Percentiles rank a stretch among this genome's conserved stretches.
These are phyloP conservation scores for Colinus virginianus DNA, from an alignment of 2,113 vertebrate species.

Conservation along the genomic window DNA sequence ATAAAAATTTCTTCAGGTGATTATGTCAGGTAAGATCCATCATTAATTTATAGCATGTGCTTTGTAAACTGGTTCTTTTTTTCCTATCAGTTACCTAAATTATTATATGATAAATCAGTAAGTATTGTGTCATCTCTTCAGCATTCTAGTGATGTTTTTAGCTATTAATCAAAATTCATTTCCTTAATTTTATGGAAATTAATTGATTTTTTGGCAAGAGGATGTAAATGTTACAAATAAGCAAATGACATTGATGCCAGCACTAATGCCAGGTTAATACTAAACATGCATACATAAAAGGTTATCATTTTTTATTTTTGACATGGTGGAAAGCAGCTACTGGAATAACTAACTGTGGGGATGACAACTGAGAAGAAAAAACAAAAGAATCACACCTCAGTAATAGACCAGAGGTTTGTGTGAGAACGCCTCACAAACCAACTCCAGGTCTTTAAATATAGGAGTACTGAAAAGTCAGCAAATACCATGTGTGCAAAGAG, in stretches of 20 bases:
- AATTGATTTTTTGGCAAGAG: conserved; percentile 59
- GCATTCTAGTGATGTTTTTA: conserved; percentile 15
- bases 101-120: conserved; percentile 51
- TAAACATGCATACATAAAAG: neutral
- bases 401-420: neutral
- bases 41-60: conserved; percentile 35
- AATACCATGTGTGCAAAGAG: no score
- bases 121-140: conserved; percentile 49
- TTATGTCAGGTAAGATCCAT: conserved; percentile 34
- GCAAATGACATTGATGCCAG: neutral
- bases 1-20: conserved; percentile 20
- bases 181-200: conserved; percentile 45
- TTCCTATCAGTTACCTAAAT: conserved; percentile 41
- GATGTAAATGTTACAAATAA: conserved; percentile 17
- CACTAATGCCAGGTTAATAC: neutral
- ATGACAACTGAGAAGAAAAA: neutral
- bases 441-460: neutral
- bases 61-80: conserved; percentile 47
- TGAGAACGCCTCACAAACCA: neutral
- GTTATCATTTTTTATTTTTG: neutral
- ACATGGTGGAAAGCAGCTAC: neutral
- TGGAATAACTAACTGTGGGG: neutral
- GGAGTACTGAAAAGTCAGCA: neutral
- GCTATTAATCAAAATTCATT: conserved; percentile 55
- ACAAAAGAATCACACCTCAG: neutral